A percentile compares a stretch with the other conserved stretches of the same genome.
Conservation (phyloP, 2,113 vertebrate genomes). For the Cyrtonyx montezumae region DNA sequence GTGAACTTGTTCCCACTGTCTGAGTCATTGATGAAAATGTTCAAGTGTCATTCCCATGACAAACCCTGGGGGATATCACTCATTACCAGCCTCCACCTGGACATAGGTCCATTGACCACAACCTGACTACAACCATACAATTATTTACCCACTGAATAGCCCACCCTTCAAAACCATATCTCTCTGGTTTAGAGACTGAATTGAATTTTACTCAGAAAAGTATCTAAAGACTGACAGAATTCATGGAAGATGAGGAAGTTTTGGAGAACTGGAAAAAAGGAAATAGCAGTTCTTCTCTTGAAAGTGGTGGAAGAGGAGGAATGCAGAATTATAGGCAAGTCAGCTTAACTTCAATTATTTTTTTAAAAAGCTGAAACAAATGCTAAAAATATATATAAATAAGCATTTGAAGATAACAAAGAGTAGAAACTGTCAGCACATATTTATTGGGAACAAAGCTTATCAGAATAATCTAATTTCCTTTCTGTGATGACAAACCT, state of each 20-base stretch:
- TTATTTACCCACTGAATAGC: too few species aligned
- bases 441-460: constrained; percentile 20
- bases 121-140: too few species aligned
- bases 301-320: not conserved
- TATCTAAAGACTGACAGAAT: not conserved
- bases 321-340: not conserved
- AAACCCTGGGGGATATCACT: too few species aligned
- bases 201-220: constrained; percentile 1
- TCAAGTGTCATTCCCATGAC: too few species aligned
- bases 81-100: too few species aligned
- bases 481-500: not conserved
- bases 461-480: constrained; percentile 42
- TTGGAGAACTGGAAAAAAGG: not conserved
- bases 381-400: constrained; percentile 20
- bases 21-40: too few species aligned
- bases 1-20: too few species aligned
- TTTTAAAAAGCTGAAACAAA: constrained; percentile 24
- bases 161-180: too few species aligned
- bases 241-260: not conserved
- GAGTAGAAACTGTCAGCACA: not conserved
- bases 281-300: not conserved
- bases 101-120: too few species aligned
- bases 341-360: not conserved
- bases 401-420: not conserved
- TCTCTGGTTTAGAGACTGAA: too few species aligned